Base-by-base conservation (phyloP, 1,140 invertebrate genomes). In the Papilio machaon region DNA sequence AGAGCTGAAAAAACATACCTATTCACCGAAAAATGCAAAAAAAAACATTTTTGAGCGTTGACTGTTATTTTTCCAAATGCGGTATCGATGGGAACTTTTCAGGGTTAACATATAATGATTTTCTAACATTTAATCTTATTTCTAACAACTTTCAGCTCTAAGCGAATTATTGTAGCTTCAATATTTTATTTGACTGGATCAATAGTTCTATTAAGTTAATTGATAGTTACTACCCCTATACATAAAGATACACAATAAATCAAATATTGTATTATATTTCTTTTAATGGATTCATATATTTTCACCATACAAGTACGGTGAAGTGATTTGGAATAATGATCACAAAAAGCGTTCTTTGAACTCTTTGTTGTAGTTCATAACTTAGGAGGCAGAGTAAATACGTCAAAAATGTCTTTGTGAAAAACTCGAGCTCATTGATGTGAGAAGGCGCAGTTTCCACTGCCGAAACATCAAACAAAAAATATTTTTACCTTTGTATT, bases 331-430 rank as follows among this genome's bases (percentile, higher is more conserved):
- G 47, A 49, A 76, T 52, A 54, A 76, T 47, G 52, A 76, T 76
- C 74, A 52, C 52, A 76, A 30, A 76, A 52, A 76, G 46, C 74
- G 47, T 76, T 76, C 74, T 76, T 76, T 76, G 74, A 76, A 76
- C 43, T 76, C 74, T 54, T 76, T 76, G 74, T 75, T 3, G 19
- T 19, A 75, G 73, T 76, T 76, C 74, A 76, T 76, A 76, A 76
- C 74, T 76, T 76, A 76, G 35, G 70, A 43, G 74, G 74, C 74
- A n/a, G 17, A 43, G 35, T 73, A 73, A 47, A 52, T 49, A 76
- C 23, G 47, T 49, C 19, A 76, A 54, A 76, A 76, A 76, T 76
- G 10, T 11, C 74, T 76, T 76, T 76, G 74, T 76, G 74, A 76
- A 76, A 76, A 76, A 76, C 43, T 47, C 46, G 23, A 54, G 11